Evolutionary conservation across 2,113 vertebrate genomes (phyloP), one percentile per base, ranked within the genome.

Genomic region (Caracal caracal): DNA sequence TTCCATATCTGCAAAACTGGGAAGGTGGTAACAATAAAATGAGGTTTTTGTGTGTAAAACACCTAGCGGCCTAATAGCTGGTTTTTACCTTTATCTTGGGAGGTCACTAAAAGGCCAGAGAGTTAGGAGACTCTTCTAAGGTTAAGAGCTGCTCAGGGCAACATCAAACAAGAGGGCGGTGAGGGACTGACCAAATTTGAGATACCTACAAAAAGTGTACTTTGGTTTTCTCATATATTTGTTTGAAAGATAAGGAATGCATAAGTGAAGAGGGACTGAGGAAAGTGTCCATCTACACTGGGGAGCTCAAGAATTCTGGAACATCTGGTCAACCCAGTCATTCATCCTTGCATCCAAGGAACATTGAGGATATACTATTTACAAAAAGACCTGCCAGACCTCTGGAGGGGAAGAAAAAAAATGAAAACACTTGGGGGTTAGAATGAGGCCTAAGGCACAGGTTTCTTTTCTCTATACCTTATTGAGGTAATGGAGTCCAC

Each of bases 151-250:
- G 30, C 11, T 49, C 53, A 24, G 12, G 33, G 28, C 26, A 91
- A 37, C 10, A 80, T 66, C 85, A 88, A 63, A 59, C 37, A 79
- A 78, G 7, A 56, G 7, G 15, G 15, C 84, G 16, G 22, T 5
- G 37, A 80, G 24, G 6, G 4, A 15, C 8, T 43, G 40, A 81
- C 12, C n/a, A 86, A 85, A 81, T 91, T 66, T 94, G 79, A 95
- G 43, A 91, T 43, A 51, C 28, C 65, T 68, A 13, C 5, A 59
- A 88, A 88, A 86, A 84, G 24, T 86, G 0, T 68, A 47, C 59
- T 94, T 94, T 76, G 1, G 1, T 56, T 94, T 94, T 83, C 30
- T 96, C 65, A 53, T 65, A 66, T 61, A 80, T 94, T 73, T 90
- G 12, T 68, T 56, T 84, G 78, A 97, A 95, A 81, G 35, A 17